Base-by-base conservation (phyloP, 2,797 vertebrate genomes). In the Mus caroli region DNA sequence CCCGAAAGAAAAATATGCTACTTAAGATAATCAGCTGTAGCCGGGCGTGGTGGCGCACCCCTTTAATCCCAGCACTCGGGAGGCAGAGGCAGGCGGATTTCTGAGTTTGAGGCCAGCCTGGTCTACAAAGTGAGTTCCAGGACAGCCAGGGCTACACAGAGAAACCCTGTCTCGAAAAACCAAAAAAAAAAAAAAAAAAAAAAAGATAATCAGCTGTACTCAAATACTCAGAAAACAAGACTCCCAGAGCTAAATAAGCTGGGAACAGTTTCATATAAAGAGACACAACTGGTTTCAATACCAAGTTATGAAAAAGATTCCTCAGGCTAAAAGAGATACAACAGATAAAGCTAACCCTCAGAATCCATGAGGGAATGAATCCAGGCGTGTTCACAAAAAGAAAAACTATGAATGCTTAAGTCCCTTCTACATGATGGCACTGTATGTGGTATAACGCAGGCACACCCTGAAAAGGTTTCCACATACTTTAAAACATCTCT, bases 201-300 rank as follows among this genome's bases (percentile, higher is more conserved):
- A n/a, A n/a, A 64, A 58, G 43, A 85, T 22, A 94, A 84, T 79
- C 50, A 93, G 84, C 34, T 97, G 62, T 50, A 83, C 46, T 92
- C 67, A 86, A 86, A 92, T 67, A 43, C 92, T 60, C 22, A 83
- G 40, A 52, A 86, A 89, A 86, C 56, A 37, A 89, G 26, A 93
- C 90, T 77, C 83, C 71, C 22, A 93, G 22, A 82, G 54, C 52
- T 84, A 85, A 93, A 60, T 24, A 90, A 78, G 78, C 6, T 54
- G 34, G 90, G 52, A 93, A 89, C 75, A 86, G 50, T 89, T 91
- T 94, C 88, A 76, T 4, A 88, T 83, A 26, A 91, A 84, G 80
- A 91, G 24, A 60, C 62, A 93, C 40, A 90, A 56, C 50, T 43
- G 91, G 56, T 69, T 91, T 2, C 54, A 90, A 79, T 89, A 87